Percentiles rank a stretch among this genome's conserved stretches.
These are phyloP conservation scores for Lophochroa leadbeateri DNA, from an alignment of 2,113 vertebrate genomes.

Conservation along the genomic window DNA sequence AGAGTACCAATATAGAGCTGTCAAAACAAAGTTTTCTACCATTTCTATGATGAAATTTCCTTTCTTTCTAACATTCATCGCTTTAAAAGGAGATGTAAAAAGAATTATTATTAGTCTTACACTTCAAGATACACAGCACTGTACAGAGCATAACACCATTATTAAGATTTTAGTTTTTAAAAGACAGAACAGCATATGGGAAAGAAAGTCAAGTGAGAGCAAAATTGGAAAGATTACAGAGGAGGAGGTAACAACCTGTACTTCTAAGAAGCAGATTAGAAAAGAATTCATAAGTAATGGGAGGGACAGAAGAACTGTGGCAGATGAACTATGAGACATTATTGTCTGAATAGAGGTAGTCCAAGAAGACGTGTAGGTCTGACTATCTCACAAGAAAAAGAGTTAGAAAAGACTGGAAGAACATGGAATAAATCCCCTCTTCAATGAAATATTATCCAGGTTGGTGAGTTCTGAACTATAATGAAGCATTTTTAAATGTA, in stretches of 20 bases:
- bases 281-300: not conserved
- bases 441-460: not conserved
- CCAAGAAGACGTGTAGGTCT: not conserved
- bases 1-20: not conserved
- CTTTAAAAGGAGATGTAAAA: constrained; percentile 23
- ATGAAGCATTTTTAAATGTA: not conserved
- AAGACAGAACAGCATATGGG: not conserved
- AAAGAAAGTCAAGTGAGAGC: not conserved
- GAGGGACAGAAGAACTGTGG: not conserved
- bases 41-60: not conserved
- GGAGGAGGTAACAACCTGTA: constrained; percentile 8
- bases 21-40: not conserved
- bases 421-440: not conserved
- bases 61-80: not conserved
- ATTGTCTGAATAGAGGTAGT: not conserved
- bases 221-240: constrained; percentile 31
- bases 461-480: not conserved
- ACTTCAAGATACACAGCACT: not conserved
- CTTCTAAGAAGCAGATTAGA: not conserved
- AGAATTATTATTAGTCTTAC: not conserved
- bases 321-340: not conserved
- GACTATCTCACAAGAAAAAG: not conserved
- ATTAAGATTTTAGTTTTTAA: constrained; percentile 5
- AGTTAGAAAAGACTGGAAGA: not conserved
- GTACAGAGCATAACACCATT: not conserved